phyloP scores from a whole-genome alignment of 2,113 vertebrate genomes.

The Xiphias gladius region DNA sequence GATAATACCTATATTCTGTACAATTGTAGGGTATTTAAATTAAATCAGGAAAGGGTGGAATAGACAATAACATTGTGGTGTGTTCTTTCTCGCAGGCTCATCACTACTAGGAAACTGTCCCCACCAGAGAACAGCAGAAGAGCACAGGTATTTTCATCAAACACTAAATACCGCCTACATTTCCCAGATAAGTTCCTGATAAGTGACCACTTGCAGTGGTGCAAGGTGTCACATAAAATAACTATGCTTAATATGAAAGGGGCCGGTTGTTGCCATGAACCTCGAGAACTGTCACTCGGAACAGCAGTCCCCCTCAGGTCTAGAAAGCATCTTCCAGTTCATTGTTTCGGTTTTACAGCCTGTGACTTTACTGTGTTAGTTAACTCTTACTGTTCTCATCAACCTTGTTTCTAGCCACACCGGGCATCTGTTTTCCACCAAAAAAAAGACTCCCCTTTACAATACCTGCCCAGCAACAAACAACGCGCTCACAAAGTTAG shows the following conservation, averaged over 20 bases:
- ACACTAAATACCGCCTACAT: background rate
- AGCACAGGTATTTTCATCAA: background rate
- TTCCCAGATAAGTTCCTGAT: background rate
- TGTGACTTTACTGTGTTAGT: too few relatives aligned
- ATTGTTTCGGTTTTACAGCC: too few relatives aligned
- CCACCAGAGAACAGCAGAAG: background rate
- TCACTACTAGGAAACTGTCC: background rate
- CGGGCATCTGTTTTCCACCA: too few relatives aligned
- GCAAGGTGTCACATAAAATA: too few relatives aligned
- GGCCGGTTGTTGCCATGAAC: background rate
- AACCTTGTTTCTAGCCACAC: too few relatives aligned
- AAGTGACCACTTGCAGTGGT: background rate
- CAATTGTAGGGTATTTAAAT: constrained; percentile 8
- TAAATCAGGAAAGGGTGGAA: background rate
- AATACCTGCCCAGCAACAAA: too few relatives aligned
- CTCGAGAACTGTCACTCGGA: background rate
- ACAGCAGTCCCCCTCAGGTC: background rate
- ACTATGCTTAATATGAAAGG: background rate
- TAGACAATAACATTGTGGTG: background rate
- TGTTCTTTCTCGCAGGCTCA: background rate
- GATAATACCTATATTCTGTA: background rate
- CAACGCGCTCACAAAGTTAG: too few relatives aligned
- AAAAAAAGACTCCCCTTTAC: too few relatives aligned
- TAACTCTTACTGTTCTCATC: too few relatives aligned
- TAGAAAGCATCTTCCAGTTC: too few relatives aligned